Evolutionary conservation across 1,140 invertebrate genomes (phyloP).

Genomic region (honey bee (Apis mellifera)): Amel_HAv3.1 CM009935.2:3503001-3503500

Average conservation of each 20-base stretch:
- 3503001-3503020: conserved; percentile 64
- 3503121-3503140: conserved; percentile 68
- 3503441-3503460: conserved; percentile 35
- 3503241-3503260: neutral
- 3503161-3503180: conserved; percentile 62
- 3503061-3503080: conserved; percentile 65
- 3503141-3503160: conserved; percentile 77
- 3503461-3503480: conserved; percentile 59
- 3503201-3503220: neutral
- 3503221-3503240: conserved; percentile 24
- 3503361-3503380: neutral
- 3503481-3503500: conserved; percentile 73
- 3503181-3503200: conserved; percentile 55
- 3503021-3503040: conserved; percentile 80
- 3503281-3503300: conserved; percentile 46
- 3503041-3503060: conserved; percentile 76
- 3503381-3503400: conserved; percentile 43
- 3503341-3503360: neutral
- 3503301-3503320: conserved; percentile 26
- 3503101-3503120: conserved; percentile 74
- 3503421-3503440: conserved; percentile 46
- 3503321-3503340: neutral
- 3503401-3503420: conserved; percentile 20
- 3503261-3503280: conserved; percentile 6
- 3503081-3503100: conserved; percentile 62